Percentiles rank a stretch among this genome's conserved stretches.
Evolutionary conservation across 2,113 vertebrate species (phyloP).

Genomic region (Bothrops jararaca): DNA sequence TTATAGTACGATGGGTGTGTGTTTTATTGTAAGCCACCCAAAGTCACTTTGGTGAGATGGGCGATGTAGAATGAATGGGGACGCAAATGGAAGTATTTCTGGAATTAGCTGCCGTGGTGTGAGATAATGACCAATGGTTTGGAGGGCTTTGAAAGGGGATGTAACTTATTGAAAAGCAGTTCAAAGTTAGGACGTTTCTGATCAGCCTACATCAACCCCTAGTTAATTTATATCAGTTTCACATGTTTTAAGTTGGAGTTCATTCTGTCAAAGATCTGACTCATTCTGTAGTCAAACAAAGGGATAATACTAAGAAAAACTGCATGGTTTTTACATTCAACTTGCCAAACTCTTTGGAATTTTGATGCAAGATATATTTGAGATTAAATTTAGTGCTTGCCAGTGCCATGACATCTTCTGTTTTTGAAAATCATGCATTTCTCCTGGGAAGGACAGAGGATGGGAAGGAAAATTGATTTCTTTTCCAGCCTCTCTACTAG

Average conservation of each 20-base stretch:
- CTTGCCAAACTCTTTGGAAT: not conserved
- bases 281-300: not conserved
- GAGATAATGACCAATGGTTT: not conserved
- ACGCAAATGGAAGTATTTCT: not conserved
- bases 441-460: not conserved
- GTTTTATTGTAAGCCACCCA: too few relatives aligned
- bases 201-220: not conserved
- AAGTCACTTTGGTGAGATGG: too few relatives aligned
- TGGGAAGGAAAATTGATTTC: not conserved
- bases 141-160: not conserved
- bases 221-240: not conserved
- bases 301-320: not conserved
- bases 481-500: not conserved
- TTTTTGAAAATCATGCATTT: not conserved
- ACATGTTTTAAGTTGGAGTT: not conserved
- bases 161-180: not conserved
- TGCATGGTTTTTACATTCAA: not conserved
- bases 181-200: not conserved
- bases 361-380: not conserved
- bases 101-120: not conserved
- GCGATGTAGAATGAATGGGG: too few relatives aligned
- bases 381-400: not conserved
- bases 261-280: not conserved
- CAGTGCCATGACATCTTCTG: not conserved
- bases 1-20: too few relatives aligned